phyloP scores from a whole-genome alignment of 2,797 vertebrate species.

The Fistularia tabacaria region DNA sequence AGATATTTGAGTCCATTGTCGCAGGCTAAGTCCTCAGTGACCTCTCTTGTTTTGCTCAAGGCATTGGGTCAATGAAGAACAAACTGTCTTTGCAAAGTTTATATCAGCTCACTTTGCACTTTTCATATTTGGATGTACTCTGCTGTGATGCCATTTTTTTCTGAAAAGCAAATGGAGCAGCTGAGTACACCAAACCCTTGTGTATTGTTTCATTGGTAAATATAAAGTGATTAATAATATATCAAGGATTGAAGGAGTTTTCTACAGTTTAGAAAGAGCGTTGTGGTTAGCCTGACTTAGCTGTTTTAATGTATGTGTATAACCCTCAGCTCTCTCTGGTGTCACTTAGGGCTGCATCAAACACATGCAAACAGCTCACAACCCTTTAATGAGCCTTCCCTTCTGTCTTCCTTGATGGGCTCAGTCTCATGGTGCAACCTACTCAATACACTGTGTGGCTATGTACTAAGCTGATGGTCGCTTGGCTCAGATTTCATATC shows the following conservation, averaged over 20 bases:
- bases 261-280: constrained; percentile 60
- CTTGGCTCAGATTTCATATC: constrained; percentile 44
- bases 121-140: constrained; percentile 45
- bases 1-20: constrained; percentile 67
- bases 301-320: constrained; percentile 30
- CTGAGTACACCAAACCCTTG: constrained; percentile 31
- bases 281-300: constrained; percentile 58
- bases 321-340: constrained; percentile 45
- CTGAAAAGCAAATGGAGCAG: constrained; percentile 33
- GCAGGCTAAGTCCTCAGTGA: constrained; percentile 64
- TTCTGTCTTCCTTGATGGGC: constrained; percentile 36
- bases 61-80: constrained; percentile 70
- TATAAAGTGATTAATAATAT: constrained; percentile 44
- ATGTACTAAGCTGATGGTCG: constrained; percentile 36
- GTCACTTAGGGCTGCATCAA: constrained; percentile 60
- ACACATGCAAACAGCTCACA: constrained; percentile 58
- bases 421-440: constrained; percentile 35
- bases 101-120: constrained; percentile 59
- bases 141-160: constrained; percentile 24
- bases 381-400: constrained; percentile 61
- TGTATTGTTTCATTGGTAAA: constrained; percentile 60
- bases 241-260: constrained; percentile 63
- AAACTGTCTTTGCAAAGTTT: constrained; percentile 71
- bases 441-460: constrained; percentile 24
- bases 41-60: constrained; percentile 70